Conservation (phyloP, 2,888 invertebrate species). For the Drosophila phalerata region DNA sequence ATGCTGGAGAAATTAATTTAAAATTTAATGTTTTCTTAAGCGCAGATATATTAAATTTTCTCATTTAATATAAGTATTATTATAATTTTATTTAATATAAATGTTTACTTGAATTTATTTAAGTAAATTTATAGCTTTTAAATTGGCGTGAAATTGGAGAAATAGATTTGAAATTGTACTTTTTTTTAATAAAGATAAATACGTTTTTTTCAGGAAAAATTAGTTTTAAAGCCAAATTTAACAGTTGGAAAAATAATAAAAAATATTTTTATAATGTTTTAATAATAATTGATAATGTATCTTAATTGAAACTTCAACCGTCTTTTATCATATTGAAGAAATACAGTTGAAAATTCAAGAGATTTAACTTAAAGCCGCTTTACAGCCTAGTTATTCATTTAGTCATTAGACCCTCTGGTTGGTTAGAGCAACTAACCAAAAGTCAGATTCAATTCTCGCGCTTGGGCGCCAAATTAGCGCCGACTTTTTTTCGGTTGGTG, state of each 20-base stretch:
- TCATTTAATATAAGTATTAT: no score
- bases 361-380: background rate
- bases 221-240: no score
- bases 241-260: no score
- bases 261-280: no score
- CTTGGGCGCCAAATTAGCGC: constrained; percentile 75
- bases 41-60: background rate
- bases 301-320: no score
- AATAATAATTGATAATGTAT: no score
- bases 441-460: constrained; percentile 65
- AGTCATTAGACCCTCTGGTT: constrained; percentile 17
- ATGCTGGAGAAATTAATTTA: background rate
- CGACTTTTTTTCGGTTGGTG: constrained; percentile 14
- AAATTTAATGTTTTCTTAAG: background rate
- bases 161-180: no score
- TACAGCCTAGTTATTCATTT: background rate
- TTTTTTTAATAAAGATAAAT: no score
- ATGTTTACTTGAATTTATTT: no score
- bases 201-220: no score
- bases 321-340: background rate
- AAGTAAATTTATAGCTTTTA: no score
- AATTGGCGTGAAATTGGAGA: background rate
- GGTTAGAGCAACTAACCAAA: constrained; percentile 26
- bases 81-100: no score
- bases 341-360: background rate